Base-by-base conservation (phyloP, 2,797 vertebrate genomes). In the Labeo calbasu region DNA sequence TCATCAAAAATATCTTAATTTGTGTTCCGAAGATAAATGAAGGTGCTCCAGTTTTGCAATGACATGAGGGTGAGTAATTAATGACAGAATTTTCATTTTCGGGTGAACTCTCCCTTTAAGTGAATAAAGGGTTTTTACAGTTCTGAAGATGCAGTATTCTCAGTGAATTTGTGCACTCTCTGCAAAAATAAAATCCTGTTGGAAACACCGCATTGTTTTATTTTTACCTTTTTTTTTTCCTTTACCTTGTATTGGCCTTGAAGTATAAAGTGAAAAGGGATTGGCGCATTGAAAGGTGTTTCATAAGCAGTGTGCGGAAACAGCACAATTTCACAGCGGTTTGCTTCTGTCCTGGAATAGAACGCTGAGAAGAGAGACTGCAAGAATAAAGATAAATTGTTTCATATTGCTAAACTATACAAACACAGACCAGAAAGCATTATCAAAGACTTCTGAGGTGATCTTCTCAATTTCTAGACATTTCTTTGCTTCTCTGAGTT, bases 301-400 rank as follows among this genome's bases (percentile, higher is more conserved):
- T 66, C 81, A 71, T 73, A 86, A 72, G 63, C 81, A 85, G 69
- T 21, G 19, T 72, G 63, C 84, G 79, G 84, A 88, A 88, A 89
- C 84, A 66, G 86, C 59, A 71, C 76, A 85, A 87, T 89, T 89
- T 91, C 84, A 89, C 86, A 88, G 78, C 19, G 21, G 66, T 88
- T 81, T 85, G 86, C 85, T 32, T 86, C 63, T n/a, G 11, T 83
- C 79, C 17, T 28, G 51, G 59, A 81, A 66, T 21, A 25, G 73
- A 57, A 85, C 66, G 36, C 48, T 32, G 57, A n/a, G 55, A 51
- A 65, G 53, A 81, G 55, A 85, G 55, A 85, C 53, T 71, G 79
- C 65, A 55, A 57, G 68, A 55, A 66, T 72, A 40, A 61, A 75
- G 59, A 75, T 79, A 71, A 78, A 85, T 84, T 51, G 73, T 90